phyloP scores from a whole-genome alignment of 2,888 invertebrate genomes.

The Parnassius glacialis region DNA sequence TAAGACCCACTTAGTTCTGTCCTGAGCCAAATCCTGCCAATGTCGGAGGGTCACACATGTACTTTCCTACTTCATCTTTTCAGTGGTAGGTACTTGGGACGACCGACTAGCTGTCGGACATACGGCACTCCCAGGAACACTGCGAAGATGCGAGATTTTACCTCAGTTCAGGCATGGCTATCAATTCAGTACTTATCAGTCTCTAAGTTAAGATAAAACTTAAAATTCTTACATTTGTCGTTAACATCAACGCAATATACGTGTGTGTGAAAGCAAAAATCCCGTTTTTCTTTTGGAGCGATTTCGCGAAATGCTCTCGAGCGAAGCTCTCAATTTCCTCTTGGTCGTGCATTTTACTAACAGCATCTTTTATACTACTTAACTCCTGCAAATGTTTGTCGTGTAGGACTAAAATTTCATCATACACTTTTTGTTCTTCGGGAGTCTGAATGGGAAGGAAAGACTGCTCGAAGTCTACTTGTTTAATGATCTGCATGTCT shows the following conservation, averaged over 20 bases:
- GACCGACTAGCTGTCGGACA: too few species aligned
- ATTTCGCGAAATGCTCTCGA: slow-evolving; percentile 41
- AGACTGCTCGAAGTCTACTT: slow-evolving; percentile 42
- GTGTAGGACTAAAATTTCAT: slow-evolving; percentile 41
- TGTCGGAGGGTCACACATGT: too few species aligned
- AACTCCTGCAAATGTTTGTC: slow-evolving; percentile 38
- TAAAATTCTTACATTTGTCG: slow-evolving; percentile 44
- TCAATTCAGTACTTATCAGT: too few species aligned
- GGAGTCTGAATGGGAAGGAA: slow-evolving; percentile 43
- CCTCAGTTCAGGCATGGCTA: too few species aligned
- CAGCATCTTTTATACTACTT: slow-evolving; percentile 32
- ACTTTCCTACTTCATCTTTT: too few species aligned
- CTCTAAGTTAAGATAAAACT: too few species aligned
- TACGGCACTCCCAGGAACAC: too few species aligned
- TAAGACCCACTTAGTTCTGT: too few species aligned
- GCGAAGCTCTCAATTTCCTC: slow-evolving; percentile 45
- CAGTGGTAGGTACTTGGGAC: too few species aligned
- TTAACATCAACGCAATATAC: slow-evolving; percentile 47
- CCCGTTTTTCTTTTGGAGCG: slow-evolving; percentile 43
- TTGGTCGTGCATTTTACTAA: slow-evolving; percentile 43
- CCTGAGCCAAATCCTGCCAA: too few species aligned
- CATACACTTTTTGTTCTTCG: slow-evolving; percentile 41
- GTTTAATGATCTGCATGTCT: slow-evolving; percentile 39
- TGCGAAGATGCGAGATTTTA: too few species aligned
- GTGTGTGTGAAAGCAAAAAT: slow-evolving; percentile 46